Evolutionary conservation across 2,888 invertebrate species (phyloP), one percentile per base, ranked within the genome.

Genomic region (Limnephilus lunatus): DNA sequence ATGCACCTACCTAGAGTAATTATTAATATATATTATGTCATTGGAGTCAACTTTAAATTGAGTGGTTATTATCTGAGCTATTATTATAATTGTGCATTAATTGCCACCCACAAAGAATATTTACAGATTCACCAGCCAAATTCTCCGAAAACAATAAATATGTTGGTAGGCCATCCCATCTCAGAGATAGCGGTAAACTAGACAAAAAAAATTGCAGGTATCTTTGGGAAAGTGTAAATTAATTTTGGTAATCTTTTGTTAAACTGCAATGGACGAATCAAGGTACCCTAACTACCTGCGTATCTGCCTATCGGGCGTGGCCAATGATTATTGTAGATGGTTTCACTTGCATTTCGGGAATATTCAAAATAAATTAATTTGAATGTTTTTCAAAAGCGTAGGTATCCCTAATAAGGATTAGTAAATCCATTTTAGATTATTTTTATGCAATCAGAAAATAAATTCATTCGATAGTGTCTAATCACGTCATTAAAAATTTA

Each of bases 211-310:
- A 31, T 19, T 11, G 81, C 89, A 89, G 89, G 89, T 89, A 88
- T 88, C 14, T n/a, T 15, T 15, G 39, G 39, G 3, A 81, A 89
- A 81, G 81, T 25, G 81, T 89, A 89, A 89, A 89, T 89, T 89
- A 89, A 89, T 89, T 44, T 89, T 89, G 89, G 81, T n/a, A 81
- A 81, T 89, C 89, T 89, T 81, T 89, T 89, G 89, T 89, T 89
- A 88, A 80, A 81, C 35, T 89, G 81, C 89, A 81, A 89, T 81
- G 89, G 81, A 39, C 39, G 35, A 89, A 25, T 81, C 39, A 35
- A 39, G 81, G 44, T 30, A 53, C 68, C 25, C 32, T 80, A 32
- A 80, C 88, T 88, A 89, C 89, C 89, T 89, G 89, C n/a, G 2
- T n/a, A 44, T 25, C 48, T 80, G 89, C n/a, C 68, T 32, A 30